These are phyloP conservation scores for Chrysolina oricalcia DNA, from an alignment of 2,888 invertebrate genomes.

Conservation along the genomic window DNA sequence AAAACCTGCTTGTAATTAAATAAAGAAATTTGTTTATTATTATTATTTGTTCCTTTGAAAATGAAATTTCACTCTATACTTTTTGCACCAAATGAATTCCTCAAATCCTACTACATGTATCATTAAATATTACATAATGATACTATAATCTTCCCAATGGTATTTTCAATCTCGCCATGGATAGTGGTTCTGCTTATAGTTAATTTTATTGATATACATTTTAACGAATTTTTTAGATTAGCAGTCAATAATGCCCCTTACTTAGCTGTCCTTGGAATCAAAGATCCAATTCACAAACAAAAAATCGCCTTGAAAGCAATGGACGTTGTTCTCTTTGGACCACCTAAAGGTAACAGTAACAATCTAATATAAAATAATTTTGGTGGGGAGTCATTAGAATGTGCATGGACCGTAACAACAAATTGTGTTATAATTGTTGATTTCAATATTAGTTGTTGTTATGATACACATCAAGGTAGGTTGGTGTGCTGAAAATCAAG, in stretches of 20 bases:
- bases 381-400: slow-evolving; percentile 5
- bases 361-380: slow-evolving; percentile 7
- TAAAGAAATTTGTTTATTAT: no score
- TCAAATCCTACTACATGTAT: background rate
- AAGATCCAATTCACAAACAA: slow-evolving; percentile 98
- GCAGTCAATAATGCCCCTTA: slow-evolving; percentile 96
- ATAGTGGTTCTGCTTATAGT: background rate
- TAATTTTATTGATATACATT: background rate
- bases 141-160: background rate
- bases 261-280: slow-evolving; percentile 92
- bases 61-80: no score
- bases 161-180: background rate
- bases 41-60: no score
- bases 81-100: background rate
- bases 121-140: slow-evolving; percentile 17
- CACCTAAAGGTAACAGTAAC: slow-evolving; percentile 87
- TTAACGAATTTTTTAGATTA: slow-evolving; percentile 76
- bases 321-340: slow-evolving; percentile 98
- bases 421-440: slow-evolving; percentile 17
- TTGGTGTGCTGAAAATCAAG: no score
- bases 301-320: slow-evolving; percentile 98
- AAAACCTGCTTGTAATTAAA: no score
- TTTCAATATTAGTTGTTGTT: background rate
- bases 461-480: background rate
- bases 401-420: slow-evolving; percentile 6